These are phyloP conservation scores for Anguilla megastoma DNA, from an alignment of 2,797 vertebrate genomes.

Conservation along the genomic window DNA sequence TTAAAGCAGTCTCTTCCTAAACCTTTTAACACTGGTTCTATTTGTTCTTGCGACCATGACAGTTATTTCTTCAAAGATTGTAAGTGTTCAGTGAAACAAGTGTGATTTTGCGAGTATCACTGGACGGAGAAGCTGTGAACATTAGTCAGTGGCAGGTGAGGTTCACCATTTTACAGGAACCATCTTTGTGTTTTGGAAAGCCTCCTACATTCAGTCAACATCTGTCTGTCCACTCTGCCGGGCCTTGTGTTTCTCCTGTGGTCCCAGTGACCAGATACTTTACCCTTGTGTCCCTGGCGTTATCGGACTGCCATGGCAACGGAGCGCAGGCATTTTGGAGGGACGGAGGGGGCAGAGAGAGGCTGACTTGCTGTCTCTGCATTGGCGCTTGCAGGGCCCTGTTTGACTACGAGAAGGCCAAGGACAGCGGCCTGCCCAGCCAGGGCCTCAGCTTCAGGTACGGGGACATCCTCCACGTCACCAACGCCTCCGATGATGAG, in stretches of 20 bases:
- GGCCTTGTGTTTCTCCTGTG: background rate
- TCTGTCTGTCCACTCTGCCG: background rate
- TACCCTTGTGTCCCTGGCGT: background rate
- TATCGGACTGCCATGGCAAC: constrained; percentile 35
- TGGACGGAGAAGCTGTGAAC: background rate
- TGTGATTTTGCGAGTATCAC: background rate
- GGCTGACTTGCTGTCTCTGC: constrained; percentile 6
- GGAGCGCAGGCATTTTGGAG: constrained; percentile 25
- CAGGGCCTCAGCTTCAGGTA: constrained; percentile 96
- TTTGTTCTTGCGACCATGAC: background rate
- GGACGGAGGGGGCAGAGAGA: background rate
- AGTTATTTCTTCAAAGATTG: background rate
- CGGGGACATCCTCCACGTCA: constrained; percentile 94
- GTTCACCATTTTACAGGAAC: background rate
- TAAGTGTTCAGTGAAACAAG: background rate
- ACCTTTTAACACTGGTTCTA: background rate
- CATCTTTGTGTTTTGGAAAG: constrained; percentile 11
- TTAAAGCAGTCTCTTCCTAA: background rate
- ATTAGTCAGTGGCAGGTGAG: background rate
- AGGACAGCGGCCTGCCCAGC: constrained; percentile 95
- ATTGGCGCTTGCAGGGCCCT: constrained; percentile 76
- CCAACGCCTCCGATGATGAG: constrained; percentile 95
- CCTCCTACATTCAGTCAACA: background rate
- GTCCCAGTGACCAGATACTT: background rate
- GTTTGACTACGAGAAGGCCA: constrained; percentile 95